phyloP scores from a whole-genome alignment of 2,888 invertebrate genomes.

The Phalera bucephala region DNA sequence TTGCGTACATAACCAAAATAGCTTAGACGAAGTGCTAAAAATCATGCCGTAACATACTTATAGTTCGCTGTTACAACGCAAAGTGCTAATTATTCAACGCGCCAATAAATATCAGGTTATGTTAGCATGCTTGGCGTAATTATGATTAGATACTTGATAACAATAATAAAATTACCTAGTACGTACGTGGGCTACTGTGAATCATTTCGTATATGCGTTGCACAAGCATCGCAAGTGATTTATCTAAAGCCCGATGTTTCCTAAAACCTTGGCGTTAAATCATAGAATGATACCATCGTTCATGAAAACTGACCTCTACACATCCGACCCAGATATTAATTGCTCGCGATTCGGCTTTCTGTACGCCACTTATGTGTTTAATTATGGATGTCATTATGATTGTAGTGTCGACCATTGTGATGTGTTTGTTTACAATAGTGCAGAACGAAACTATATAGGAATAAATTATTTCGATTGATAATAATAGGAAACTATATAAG shows the following conservation, averaged over 20 bases:
- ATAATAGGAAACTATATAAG: too few species aligned
- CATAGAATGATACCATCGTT: slow-evolving; percentile 64
- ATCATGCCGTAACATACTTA: slow-evolving; percentile 9
- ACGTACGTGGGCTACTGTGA: slow-evolving; percentile 22
- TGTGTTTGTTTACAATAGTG: too few species aligned
- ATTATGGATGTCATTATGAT: slow-evolving; percentile 1
- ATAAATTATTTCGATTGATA: too few species aligned
- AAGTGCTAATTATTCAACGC: slow-evolving; percentile 27
- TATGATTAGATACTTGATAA: slow-evolving; percentile 36
- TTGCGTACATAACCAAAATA: slow-evolving; percentile 1
- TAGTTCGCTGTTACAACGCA: slow-evolving; percentile 7
- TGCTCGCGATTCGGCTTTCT: slow-evolving; percentile 30
- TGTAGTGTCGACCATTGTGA: slow-evolving; percentile 4
- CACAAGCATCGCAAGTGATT: slow-evolving; percentile 33
- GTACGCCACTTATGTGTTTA: slow-evolving; percentile 8
- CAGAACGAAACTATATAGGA: too few species aligned
- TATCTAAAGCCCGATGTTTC: slow-evolving; percentile 39
- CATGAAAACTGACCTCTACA: slow-evolving; percentile 73
- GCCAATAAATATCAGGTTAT: slow-evolving; percentile 29
- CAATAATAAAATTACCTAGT: slow-evolving; percentile 30
- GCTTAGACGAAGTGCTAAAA: slow-evolving; percentile 8
- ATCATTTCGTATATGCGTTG: slow-evolving; percentile 22
- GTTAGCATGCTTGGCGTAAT: slow-evolving; percentile 31
- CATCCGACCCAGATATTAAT: slow-evolving; percentile 69
- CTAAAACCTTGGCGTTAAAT: slow-evolving; percentile 67